phyloP scores from a whole-genome alignment of 2,113 vertebrate genomes.

The Pipa parva region DNA sequence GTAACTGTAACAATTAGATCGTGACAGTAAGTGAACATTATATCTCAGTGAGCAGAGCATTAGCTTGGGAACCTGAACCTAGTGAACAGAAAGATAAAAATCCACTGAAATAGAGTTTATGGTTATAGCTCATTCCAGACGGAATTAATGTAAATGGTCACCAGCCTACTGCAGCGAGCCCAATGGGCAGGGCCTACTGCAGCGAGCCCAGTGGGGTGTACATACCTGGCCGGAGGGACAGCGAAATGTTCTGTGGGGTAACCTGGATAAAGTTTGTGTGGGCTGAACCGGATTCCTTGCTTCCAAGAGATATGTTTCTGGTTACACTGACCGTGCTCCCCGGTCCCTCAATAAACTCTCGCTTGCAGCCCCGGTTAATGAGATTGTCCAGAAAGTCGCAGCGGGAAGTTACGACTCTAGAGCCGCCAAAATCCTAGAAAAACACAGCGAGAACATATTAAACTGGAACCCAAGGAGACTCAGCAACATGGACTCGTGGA shows the following conservation, averaged over 20 bases:
- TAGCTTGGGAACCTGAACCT: too few relatives aligned
- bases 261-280: conserved; percentile 81
- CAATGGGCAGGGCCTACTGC: neutral
- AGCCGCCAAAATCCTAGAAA: conserved; percentile 75
- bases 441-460: too few relatives aligned
- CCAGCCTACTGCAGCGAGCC: too few relatives aligned
- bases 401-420: conserved; percentile 68
- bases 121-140: too few relatives aligned
- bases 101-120: too few relatives aligned
- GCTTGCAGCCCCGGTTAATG: conserved; percentile 68
- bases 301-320: conserved; percentile 72
- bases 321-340: conserved; percentile 66
- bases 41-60: too few relatives aligned
- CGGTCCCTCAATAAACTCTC: conserved; percentile 69
- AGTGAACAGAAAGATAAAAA: too few relatives aligned
- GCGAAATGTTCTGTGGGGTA: conserved; percentile 76
- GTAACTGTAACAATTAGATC: too few relatives aligned
- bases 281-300: conserved; percentile 66
- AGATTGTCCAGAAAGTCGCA: conserved; percentile 83
- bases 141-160: too few relatives aligned
- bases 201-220: neutral
- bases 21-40: too few relatives aligned
- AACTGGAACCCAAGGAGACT: too few relatives aligned
- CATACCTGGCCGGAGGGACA: conserved; percentile 85
- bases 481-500: too few relatives aligned